phyloP scores from a whole-genome alignment of 2,113 vertebrate genomes.

The Hippocampus comes region DNA sequence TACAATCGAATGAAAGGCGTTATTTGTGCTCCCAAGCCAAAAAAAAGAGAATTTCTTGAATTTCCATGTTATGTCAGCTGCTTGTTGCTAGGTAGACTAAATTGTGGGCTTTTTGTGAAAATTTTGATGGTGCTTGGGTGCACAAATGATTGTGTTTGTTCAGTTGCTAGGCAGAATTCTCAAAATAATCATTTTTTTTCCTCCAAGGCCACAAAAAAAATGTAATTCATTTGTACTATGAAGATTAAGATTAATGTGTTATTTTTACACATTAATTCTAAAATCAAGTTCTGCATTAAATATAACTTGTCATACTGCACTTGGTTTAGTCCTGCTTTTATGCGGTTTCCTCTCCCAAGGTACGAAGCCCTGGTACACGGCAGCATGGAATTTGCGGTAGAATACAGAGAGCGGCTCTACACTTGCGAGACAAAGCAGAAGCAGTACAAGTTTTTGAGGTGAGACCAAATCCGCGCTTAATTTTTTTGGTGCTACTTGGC shows the following conservation, averaged over 20 bases:
- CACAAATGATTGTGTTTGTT: too few species aligned
- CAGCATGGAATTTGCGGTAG: constrained; percentile 75
- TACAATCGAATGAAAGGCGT: too few species aligned
- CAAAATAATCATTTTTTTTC: not conserved
- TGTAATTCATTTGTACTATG: not conserved
- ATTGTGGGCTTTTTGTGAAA: not conserved
- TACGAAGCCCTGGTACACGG: constrained; percentile 88
- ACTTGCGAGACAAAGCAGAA: constrained; percentile 83
- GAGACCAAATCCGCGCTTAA: not conserved
- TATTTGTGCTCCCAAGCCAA: too few species aligned
- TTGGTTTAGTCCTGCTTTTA: not conserved
- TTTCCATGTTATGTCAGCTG: not conserved
- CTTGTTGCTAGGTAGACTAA: not conserved
- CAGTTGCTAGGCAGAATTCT: not conserved
- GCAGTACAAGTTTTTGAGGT: constrained; percentile 87
- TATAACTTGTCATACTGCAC: not conserved
- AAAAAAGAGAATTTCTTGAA: not conserved
- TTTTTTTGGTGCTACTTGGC: not conserved
- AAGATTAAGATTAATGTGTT: too few species aligned
- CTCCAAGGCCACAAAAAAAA: not conserved
- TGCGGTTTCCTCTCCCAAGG: constrained; percentile 58
- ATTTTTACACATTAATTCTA: too few species aligned
- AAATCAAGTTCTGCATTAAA: not conserved
- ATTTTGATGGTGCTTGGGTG: too few species aligned
- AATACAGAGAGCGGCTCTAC: constrained; percentile 81